Evolutionary conservation across 1,140 invertebrate species (phyloP).

Genomic region (Heliconius himera): DNA sequence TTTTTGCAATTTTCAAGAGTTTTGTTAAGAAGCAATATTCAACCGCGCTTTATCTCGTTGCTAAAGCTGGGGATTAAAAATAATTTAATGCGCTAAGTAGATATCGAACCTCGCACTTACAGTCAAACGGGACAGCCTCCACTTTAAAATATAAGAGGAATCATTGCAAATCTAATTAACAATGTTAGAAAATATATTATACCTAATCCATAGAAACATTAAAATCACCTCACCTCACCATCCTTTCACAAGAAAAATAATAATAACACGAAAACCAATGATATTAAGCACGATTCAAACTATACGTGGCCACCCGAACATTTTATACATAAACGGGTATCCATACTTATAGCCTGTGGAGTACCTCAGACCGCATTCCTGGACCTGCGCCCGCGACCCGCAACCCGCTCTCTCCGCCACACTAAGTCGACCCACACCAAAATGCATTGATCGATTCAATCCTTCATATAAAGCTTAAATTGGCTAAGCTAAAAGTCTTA

Average conservation of each 20-base stretch:
- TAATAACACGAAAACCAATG: not conserved
- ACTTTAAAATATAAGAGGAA: not conserved
- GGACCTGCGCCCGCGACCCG: conserved; percentile 57
- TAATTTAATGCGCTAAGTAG: too few relatives aligned
- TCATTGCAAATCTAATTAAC: not conserved
- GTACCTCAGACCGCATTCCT: conserved; percentile 77
- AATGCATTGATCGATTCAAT: conserved; percentile 36
- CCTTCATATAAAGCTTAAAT: conserved; percentile 22
- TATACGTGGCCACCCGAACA: conserved; percentile 27
- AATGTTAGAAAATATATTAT: not conserved
- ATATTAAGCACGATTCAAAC: conserved; percentile 6
- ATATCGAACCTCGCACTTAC: too few relatives aligned
- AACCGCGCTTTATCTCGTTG: too few relatives aligned
- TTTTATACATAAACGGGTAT: conserved; percentile 66
- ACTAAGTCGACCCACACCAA: conserved; percentile 44
- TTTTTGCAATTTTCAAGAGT: too few relatives aligned
- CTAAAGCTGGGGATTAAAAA: too few relatives aligned
- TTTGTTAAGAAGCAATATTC: too few relatives aligned
- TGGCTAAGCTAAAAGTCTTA: conserved; percentile 25
- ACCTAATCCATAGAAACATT: not conserved
- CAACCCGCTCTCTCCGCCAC: conserved; percentile 44
- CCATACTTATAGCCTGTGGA: conserved; percentile 71
- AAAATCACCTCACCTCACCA: not conserved
- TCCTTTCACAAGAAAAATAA: not conserved
- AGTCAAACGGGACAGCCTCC: too few relatives aligned